Evolutionary conservation across 1,140 invertebrate species (phyloP), one percentile per base, ranked within the genome.

Genomic region (Oedothorax gibbosus): DNA sequence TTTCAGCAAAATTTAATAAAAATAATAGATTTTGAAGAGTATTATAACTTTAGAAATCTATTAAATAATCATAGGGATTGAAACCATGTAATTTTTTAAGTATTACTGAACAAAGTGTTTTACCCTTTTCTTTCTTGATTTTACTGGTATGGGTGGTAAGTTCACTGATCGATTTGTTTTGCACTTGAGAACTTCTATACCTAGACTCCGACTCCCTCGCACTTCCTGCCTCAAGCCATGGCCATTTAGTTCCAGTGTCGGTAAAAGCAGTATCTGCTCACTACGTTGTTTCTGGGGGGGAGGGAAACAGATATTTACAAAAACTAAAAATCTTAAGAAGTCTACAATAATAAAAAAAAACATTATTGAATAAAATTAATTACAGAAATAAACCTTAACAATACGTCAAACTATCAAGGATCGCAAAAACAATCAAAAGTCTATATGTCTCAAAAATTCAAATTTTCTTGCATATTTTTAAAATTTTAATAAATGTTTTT

Each of bases 141-240:
- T 82, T 53, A 51, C 68, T 9, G 80, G 56, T 54, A 82, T 82
- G 20, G 80, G 80, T 15, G 80, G 80, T 20, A 82, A 65, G 49
- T 82, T 82, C 7, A 82, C 80, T 7, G 80, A 82, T 51, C 80
- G 35, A 50, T 82, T 82, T n/a, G 80, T 73, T 50, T 82, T 82
- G 56, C 79, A 81, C 49, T 81, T 69, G 0, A 82, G 10, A 8
- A 57, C 80, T 54, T 82, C 80, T 12, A 82, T 21, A 8, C 66
- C 69, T 35, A 73, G 15, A 14, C 65, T 64, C n/a, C 69, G 15
- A 21, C 51, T 82, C 15, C 49, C 69, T 11, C 53, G 80, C 20
- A 82, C 57, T 51, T 73, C 69, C 35, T 73, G 80, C 49, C 50
- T 56, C n/a, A 69, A 20, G 8, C 65, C 51, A 20, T 71, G 68